Conservation (phyloP, 2,113 vertebrate genomes). For the Anas platyrhynchos region DNA sequence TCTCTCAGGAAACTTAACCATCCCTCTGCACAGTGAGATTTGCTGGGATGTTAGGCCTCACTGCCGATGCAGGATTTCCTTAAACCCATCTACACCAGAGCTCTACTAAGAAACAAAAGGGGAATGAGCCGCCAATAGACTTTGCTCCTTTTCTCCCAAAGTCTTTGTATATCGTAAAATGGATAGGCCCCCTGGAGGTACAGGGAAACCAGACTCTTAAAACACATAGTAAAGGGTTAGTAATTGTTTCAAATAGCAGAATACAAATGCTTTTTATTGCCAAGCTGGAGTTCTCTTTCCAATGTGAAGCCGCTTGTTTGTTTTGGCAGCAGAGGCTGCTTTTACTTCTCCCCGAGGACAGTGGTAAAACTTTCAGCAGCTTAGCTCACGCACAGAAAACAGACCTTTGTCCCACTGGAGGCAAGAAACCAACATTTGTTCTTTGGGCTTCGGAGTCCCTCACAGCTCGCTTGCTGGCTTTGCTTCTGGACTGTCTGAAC, state of each 20-base stretch:
- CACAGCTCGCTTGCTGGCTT: background rate
- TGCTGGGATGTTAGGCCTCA: background rate
- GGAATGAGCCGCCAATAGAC: background rate
- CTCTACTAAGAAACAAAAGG: background rate
- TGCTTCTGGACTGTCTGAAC: background rate
- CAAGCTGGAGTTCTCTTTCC: constrained; percentile 6
- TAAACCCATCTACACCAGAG: background rate
- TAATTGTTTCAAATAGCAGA: constrained; percentile 52
- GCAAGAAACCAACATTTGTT: constrained; percentile 28
- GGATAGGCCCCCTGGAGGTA: background rate
- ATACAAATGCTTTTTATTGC: constrained; percentile 26
- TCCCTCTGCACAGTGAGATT: background rate
- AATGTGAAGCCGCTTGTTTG: background rate
- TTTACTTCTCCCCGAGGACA: constrained; percentile 16
- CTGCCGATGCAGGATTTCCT: background rate
- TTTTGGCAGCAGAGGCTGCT: constrained; percentile 44
- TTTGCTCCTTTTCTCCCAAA: constrained; percentile 2
- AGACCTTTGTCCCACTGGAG: background rate
- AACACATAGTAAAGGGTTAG: background rate
- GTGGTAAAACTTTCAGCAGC: constrained; percentile 55
- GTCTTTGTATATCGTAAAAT: background rate
- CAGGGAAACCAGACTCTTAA: constrained; percentile 15
- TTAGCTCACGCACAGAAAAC: constrained; percentile 37
- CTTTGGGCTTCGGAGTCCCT: background rate
- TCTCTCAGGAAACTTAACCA: background rate